phyloP scores from a whole-genome alignment of 2,797 vertebrate genomes.

The Ficedula albicollis region DNA sequence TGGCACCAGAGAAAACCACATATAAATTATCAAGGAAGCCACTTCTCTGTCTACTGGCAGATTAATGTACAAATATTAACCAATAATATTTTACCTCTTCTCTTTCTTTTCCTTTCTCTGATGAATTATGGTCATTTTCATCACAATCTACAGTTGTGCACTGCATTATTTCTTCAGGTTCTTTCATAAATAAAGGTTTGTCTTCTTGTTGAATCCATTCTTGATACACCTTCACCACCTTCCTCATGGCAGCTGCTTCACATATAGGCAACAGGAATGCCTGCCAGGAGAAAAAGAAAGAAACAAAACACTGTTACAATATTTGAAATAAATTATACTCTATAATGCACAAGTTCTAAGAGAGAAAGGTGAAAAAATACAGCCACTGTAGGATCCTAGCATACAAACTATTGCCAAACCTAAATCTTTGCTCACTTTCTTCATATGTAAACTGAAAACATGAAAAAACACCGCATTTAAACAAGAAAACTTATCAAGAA shows the following conservation, averaged over 20 bases:
- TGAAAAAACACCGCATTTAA: neutral
- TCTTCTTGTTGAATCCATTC: slow-evolving; percentile 98
- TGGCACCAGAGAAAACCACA: neutral
- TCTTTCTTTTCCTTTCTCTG: slow-evolving; percentile 80
- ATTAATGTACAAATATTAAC: neutral
- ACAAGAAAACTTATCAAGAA: neutral
- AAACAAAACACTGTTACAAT: neutral
- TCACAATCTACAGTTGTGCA: slow-evolving; percentile 69
- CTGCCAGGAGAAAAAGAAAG: slow-evolving; percentile 67
- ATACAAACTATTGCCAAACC: neutral
- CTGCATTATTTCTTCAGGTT: slow-evolving; percentile 85
- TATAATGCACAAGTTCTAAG: neutral
- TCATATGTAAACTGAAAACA: neutral
- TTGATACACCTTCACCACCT: slow-evolving; percentile 96
- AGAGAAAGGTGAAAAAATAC: neutral
- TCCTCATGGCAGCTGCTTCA: slow-evolving; percentile 97
- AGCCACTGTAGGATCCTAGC: neutral
- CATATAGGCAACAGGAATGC: slow-evolving; percentile 96
- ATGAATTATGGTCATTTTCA: slow-evolving; percentile 69
- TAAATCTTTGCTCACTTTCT: neutral
- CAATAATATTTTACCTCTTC: slow-evolving; percentile 81
- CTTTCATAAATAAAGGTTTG: slow-evolving; percentile 96
- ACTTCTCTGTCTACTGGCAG: neutral
- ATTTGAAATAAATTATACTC: neutral
- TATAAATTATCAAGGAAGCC: neutral